Conservation (phyloP, 2,888 invertebrate genomes). For the Ochropleura plecta region DNA sequence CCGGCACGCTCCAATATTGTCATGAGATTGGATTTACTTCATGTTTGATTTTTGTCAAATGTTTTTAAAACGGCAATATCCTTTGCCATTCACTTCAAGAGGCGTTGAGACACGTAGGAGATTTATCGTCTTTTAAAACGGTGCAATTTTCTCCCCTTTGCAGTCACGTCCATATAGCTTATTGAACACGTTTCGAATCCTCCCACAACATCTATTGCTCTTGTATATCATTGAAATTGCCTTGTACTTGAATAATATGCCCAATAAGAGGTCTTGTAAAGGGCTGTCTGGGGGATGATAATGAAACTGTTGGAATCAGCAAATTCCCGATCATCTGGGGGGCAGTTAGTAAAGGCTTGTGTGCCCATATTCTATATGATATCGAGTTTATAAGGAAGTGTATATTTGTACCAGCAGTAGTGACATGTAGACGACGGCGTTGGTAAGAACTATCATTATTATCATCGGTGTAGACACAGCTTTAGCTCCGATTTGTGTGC, state of each 20-base stretch:
- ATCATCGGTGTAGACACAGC: neutral
- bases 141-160: constrained; percentile 16
- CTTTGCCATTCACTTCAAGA: constrained; percentile 18
- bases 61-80: constrained; percentile 36
- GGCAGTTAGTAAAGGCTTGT: neutral
- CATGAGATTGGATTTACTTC: constrained; percentile 34
- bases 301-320: neutral
- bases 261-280: neutral
- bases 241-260: neutral
- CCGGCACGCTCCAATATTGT: constrained; percentile 26
- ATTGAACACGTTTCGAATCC: constrained; percentile 47
- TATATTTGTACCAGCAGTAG: neutral
- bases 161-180: constrained; percentile 26
- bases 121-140: constrained; percentile 35
- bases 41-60: constrained; percentile 23
- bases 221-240: constrained; percentile 12
- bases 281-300: neutral
- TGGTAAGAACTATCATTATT: neutral
- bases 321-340: neutral
- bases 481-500: constrained; percentile 1
- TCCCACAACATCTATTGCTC: constrained; percentile 3
- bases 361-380: neutral
- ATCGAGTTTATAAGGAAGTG: neutral
- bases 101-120: constrained; percentile 17
- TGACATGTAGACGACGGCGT: too few relatives aligned